phyloP scores from a whole-genome alignment of 1,140 invertebrate genomes.

The Chionoecetes opilio region DNA sequence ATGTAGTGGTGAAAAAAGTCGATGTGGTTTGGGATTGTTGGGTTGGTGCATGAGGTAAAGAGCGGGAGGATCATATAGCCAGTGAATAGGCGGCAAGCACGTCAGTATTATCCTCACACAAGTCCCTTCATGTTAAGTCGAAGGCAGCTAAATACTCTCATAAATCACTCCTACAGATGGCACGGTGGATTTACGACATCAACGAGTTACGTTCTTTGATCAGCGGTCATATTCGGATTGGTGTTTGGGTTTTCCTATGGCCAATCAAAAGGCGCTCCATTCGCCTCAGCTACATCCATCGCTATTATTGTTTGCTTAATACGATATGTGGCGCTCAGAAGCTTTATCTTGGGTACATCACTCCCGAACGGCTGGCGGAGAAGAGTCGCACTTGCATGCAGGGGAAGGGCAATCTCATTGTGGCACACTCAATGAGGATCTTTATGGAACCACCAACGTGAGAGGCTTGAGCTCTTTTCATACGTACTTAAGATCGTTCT shows the following conservation, averaged over 20 bases:
- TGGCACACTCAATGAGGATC: background rate
- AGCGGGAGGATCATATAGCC: background rate
- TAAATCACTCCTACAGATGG: conserved; percentile 43
- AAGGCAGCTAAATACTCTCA: conserved; percentile 36
- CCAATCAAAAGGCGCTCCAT: background rate
- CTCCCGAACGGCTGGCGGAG: background rate
- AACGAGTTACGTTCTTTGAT: background rate
- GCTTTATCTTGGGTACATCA: too few species aligned
- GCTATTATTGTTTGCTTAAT: conserved; percentile 20
- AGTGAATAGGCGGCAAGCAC: background rate
- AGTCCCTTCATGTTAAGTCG: conserved; percentile 35
- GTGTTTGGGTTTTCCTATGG: background rate
- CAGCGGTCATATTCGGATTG: background rate
- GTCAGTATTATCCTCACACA: conserved; percentile 33
- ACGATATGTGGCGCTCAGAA: background rate
- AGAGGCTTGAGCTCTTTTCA: conserved; percentile 25
- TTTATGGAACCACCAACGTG: conserved; percentile 16
- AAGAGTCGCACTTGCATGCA: background rate
- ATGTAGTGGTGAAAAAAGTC: background rate
- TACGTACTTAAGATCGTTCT: conserved; percentile 51
- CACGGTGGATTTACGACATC: conserved; percentile 49
- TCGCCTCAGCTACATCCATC: background rate
- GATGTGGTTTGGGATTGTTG: background rate
- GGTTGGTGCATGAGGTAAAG: background rate
- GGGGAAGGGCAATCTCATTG: background rate